A percentile compares a stretch with the other conserved stretches of the same genome.
Conservation (phyloP, 2,797 vertebrate genomes). For the Mastacembelus armatus region DNA sequence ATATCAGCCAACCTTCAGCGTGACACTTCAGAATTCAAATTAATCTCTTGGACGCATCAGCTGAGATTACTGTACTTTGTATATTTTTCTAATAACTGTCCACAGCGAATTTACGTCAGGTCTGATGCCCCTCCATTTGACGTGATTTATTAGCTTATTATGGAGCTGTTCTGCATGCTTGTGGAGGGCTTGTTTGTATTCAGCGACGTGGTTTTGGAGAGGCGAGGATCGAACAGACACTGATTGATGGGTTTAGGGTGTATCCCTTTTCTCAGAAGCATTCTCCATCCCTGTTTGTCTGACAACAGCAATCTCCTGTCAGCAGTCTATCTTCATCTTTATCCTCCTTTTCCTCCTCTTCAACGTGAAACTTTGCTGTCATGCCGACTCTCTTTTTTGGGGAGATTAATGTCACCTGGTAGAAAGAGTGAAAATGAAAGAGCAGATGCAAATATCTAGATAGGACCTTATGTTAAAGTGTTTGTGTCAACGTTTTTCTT, state of each 20-base stretch:
- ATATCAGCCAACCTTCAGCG: slow-evolving; percentile 65
- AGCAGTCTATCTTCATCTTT: slow-evolving; percentile 72
- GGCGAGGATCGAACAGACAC: slow-evolving; percentile 49
- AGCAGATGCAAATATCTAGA: slow-evolving; percentile 68
- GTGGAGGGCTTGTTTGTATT: slow-evolving; percentile 70
- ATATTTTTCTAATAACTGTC: slow-evolving; percentile 48
- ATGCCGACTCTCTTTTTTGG: slow-evolving; percentile 50
- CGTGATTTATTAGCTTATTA: slow-evolving; percentile 75
- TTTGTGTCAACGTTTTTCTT: slow-evolving; percentile 29
- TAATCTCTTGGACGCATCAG: slow-evolving; percentile 51
- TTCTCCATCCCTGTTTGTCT: slow-evolving; percentile 78
- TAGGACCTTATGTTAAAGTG: slow-evolving; percentile 55
- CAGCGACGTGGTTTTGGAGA: slow-evolving; percentile 42
- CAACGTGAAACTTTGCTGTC: slow-evolving; percentile 71
- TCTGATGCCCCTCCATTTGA: slow-evolving; percentile 56
- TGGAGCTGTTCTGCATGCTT: slow-evolving; percentile 51
- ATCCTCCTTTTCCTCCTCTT: slow-evolving; percentile 63
- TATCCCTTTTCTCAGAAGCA: slow-evolving; percentile 68
- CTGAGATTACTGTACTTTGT: slow-evolving; percentile 45
- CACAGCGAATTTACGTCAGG: slow-evolving; percentile 61
- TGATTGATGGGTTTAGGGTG: slow-evolving; percentile 80
- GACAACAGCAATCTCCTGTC: slow-evolving; percentile 81
- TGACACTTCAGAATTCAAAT: slow-evolving; percentile 67
- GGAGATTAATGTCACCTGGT: slow-evolving; percentile 71
- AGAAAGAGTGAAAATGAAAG: slow-evolving; percentile 48